These are phyloP conservation scores for Catharus ustulatus DNA, from an alignment of 2,797 vertebrate genomes.

Conservation along the genomic window DNA sequence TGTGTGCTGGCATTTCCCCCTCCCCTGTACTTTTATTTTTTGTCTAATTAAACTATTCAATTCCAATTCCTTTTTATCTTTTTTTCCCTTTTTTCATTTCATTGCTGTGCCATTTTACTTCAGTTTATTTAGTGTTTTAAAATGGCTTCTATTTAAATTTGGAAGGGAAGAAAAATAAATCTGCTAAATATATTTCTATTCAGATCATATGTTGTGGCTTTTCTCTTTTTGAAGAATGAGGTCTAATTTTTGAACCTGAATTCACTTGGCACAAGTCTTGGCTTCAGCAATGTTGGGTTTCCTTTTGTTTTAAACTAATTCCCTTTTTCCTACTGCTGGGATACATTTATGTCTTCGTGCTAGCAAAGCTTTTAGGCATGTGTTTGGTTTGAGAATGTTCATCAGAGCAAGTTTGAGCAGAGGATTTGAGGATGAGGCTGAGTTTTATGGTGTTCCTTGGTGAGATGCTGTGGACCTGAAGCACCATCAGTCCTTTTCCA, in stretches of 20 bases:
- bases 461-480: neutral
- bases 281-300: constrained; percentile 18
- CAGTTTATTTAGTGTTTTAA: constrained; percentile 28
- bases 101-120: neutral
- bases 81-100: neutral
- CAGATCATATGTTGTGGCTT: constrained; percentile 55
- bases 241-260: constrained; percentile 64
- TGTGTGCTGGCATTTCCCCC: neutral
- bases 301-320: constrained; percentile 63
- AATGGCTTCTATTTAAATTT: constrained; percentile 57
- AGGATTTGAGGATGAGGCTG: neutral
- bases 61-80: neutral
- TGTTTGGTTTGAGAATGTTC: constrained; percentile 3
- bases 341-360: neutral
- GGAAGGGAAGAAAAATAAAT: constrained; percentile 52
- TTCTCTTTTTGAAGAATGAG: constrained; percentile 54
- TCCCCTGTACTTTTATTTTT: neutral
- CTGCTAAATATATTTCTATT: constrained; percentile 59
- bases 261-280: constrained; percentile 35
- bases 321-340: constrained; percentile 39
- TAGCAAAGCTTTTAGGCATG: neutral
- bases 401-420: neutral
- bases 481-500: neutral
- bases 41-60: constrained; percentile 20
- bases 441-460: neutral